Evolutionary conservation across 2,888 invertebrate species (phyloP).

Genomic region (Pollenia labialis): DNA sequence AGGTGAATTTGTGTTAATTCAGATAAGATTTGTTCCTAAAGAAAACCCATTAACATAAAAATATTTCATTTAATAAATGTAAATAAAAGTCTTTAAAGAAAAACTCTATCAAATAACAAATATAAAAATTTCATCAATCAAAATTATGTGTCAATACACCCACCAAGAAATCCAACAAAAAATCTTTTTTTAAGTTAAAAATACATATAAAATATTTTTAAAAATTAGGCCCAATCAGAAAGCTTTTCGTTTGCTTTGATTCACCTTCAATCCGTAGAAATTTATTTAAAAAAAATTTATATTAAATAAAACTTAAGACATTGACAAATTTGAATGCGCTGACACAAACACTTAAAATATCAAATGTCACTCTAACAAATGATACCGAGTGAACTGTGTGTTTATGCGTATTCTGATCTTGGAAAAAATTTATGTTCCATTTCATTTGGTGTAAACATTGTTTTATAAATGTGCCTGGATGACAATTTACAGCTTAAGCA

Average conservation of each 20-base stretch:
- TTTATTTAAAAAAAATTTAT: constrained; percentile 7
- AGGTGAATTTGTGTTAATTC: constrained; percentile 42
- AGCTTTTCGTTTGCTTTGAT: constrained; percentile 14
- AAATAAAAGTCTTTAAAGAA: neutral
- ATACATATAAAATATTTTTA: neutral
- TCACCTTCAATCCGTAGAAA: neutral
- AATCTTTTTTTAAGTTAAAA: neutral
- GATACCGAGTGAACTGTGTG: neutral
- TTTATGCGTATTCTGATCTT: neutral
- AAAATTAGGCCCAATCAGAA: constrained; percentile 35
- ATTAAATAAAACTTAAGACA: constrained; percentile 8
- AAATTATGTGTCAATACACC: constrained; percentile 36
- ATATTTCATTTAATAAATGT: constrained; percentile 7
- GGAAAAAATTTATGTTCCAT: neutral
- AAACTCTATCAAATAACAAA: constrained; percentile 29
- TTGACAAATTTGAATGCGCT: constrained; percentile 44
- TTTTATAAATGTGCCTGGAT: neutral
- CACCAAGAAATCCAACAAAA: constrained; percentile 6
- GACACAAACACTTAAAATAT: constrained; percentile 62
- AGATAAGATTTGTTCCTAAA: constrained; percentile 47
- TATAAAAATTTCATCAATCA: constrained; percentile 57
- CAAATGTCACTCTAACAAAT: constrained; percentile 36
- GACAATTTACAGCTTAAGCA: neutral
- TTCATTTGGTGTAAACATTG: neutral
- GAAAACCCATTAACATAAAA: neutral